Conservation (phyloP, 2,113 vertebrate species). For the Aviceda subcristata region DNA sequence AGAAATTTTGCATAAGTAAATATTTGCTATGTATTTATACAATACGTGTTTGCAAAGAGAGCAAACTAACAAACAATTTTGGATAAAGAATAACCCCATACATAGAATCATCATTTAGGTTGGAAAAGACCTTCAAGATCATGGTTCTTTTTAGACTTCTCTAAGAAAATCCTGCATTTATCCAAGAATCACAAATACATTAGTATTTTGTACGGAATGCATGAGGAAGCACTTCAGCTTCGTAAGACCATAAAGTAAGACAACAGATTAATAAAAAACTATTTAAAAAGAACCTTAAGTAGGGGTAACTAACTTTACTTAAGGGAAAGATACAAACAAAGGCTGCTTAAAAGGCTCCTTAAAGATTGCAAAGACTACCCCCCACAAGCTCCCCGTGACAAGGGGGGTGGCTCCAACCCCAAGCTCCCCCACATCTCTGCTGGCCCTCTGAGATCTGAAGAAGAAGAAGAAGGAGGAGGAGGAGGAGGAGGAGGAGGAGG, state of each 20-base stretch:
- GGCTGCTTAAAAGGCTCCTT: background rate
- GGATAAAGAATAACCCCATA: background rate
- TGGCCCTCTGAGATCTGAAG: background rate
- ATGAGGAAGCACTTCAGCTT: background rate
- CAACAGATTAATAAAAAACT: background rate
- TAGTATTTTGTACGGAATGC: background rate
- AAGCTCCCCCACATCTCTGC: background rate
- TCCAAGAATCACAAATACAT: background rate
- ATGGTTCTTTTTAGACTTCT: background rate
- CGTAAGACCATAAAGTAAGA: background rate
- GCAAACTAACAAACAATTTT: background rate
- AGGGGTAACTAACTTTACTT: background rate
- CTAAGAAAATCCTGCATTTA: background rate
- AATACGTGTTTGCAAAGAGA: background rate
- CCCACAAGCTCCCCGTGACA: background rate
- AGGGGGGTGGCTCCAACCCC: accelerated
- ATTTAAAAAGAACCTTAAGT: background rate
- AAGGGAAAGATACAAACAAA: background rate
- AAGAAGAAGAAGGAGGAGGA: background rate
- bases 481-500: background rate
- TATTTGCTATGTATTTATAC: background rate
- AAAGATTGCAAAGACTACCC: background rate
- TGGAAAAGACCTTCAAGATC: no score
- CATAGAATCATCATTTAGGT: no score
- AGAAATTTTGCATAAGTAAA: background rate